Base-by-base conservation (phyloP, 2,797 vertebrate genomes). In the Brachyalestes nurse region DNA sequence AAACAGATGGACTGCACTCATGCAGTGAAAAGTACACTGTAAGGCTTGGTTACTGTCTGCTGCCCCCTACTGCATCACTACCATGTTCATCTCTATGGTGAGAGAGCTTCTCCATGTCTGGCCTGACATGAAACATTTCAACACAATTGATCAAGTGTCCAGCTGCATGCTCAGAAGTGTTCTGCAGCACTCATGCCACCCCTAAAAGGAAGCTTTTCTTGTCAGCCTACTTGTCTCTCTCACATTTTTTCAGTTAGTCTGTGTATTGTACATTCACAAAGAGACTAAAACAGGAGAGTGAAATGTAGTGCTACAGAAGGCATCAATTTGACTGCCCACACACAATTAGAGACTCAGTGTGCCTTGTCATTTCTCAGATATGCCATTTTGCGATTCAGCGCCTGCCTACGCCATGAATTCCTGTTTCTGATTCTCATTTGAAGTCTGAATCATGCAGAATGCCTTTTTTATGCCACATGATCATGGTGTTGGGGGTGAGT, bases 401-500 rank as follows among this genome's bases (percentile, higher is more conserved):
- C 57, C 76, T 72, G 21, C 86, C 87, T 88, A 90, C 86, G 87
- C 60, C 49, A 38, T 23, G 40, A 70, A 83, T 91, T 88, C 88
- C 88, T 57, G 81, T 86, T 91, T 92, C 76, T 85, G 86, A 84
- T 85, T 87, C 86, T 84, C 80, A 79, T 78, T 72, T 88, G 91
- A 89, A 55, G 74, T 51, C 72, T 76, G 47, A 75, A 79, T 34
- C 75, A 45, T 71, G 74, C 45, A 16, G 67, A 74, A 57, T 19
- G 81, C 82, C 65, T 91, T 89, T 88, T 91, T 84, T 84, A 66
- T 88, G 77, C 42, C 86, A 84, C 84, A 66, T 86, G 87, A 89
- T 91, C 90, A 87, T 86, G 58, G 86, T 87, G 82, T 2, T 1
- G 53, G 16, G 38, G 19, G 38, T 94, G 93, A 94, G 90, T 94